Evolutionary conservation across 1,140 invertebrate genomes (phyloP).

Genomic region (Holotrichia oblita): DNA sequence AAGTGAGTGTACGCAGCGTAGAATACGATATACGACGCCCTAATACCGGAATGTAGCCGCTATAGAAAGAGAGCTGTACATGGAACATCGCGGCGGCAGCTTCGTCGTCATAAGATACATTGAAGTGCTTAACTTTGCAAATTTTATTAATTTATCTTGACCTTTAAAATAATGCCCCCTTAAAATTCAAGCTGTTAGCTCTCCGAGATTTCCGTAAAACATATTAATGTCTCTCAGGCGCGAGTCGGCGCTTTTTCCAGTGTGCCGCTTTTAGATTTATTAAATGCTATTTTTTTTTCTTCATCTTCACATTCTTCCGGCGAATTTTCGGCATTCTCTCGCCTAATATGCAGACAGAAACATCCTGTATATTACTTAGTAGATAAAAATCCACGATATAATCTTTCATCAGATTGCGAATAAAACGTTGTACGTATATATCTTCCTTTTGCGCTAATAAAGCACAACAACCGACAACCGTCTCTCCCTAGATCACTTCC

Average conservation of each 20-base stretch:
- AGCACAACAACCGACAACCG: no score
- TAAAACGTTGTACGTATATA: no score
- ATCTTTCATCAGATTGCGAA: no score
- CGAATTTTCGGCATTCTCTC: not conserved
- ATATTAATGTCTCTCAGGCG: not conserved
- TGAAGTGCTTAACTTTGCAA: constrained; percentile 33
- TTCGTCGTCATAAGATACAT: constrained; percentile 16
- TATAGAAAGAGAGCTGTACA: not conserved
- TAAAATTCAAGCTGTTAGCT: constrained; percentile 35
- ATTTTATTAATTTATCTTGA: constrained; percentile 35
- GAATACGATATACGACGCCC: not conserved
- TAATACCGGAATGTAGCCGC: not conserved
- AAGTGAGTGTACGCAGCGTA: not conserved
- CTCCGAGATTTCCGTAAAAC: not conserved
- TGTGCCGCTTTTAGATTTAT: constrained; percentile 20
- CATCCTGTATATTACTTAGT: no score
- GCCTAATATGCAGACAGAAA: no score
- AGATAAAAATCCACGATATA: no score
- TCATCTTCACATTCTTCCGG: not conserved
- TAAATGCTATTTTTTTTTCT: constrained; percentile 37
- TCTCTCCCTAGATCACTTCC: no score
- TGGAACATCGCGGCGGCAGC: not conserved
- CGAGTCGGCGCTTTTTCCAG: not conserved
- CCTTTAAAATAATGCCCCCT: not conserved
- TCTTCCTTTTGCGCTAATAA: no score